Evolutionary conservation across 2,797 vertebrate genomes (phyloP).

Genomic region (Argya squamiceps): DNA sequence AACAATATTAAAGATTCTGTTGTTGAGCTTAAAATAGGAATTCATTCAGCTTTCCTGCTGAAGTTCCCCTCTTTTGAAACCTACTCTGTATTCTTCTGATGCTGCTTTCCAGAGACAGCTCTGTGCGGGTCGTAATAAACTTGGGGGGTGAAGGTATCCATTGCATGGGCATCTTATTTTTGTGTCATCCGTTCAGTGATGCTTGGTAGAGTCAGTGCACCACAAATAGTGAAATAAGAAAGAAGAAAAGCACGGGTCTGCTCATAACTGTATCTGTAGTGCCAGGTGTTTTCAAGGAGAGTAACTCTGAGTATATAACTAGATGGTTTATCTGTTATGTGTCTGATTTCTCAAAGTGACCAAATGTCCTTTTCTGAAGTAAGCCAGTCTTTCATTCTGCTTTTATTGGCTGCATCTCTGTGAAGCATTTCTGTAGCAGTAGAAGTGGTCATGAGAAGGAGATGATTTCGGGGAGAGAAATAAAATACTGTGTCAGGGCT

Average conservation of each 20-base stretch:
- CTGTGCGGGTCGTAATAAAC: neutral
- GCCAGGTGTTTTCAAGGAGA: neutral
- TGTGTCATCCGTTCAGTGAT: conserved; percentile 12
- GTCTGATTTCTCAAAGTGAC: neutral
- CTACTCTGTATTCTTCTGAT: neutral
- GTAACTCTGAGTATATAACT: neutral
- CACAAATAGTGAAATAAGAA: neutral
- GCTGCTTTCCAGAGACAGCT: neutral
- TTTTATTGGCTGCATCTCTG: neutral
- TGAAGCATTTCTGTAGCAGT: neutral
- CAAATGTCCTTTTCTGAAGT: neutral
- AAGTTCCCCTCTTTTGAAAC: neutral
- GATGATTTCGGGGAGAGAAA: neutral
- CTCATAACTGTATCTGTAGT: neutral
- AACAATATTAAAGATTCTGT: neutral
- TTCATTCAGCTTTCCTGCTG: neutral
- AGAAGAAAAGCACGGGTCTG: neutral
- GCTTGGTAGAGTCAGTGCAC: neutral
- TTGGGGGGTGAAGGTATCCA: neutral
- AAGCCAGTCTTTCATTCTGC: neutral
- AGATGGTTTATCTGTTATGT: neutral
- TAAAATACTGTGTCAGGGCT: neutral
- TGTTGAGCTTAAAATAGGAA: neutral
- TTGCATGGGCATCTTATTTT: neutral
- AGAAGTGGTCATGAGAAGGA: neutral